Conservation (phyloP, 2,797 vertebrate genomes). For the Crenichthys baileyi region DNA sequence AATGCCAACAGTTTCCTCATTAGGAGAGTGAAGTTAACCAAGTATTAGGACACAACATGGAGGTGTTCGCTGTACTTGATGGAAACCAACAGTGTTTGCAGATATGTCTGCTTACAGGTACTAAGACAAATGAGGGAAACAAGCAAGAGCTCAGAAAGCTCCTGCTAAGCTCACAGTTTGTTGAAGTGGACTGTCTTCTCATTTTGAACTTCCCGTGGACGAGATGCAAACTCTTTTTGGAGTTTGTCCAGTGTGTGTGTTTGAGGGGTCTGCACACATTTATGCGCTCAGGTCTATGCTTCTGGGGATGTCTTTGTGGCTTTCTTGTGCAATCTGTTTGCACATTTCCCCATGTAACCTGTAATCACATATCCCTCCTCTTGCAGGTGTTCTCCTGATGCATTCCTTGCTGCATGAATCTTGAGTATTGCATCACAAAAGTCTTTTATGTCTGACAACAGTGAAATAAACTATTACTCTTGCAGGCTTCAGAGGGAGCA, state of each 20-base stretch:
- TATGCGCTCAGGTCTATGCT: slow-evolving; percentile 6
- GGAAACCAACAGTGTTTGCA: slow-evolving; percentile 15
- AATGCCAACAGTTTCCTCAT: not conserved
- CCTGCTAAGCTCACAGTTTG: slow-evolving; percentile 50
- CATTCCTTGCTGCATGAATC: slow-evolving; percentile 21
- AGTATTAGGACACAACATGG: not conserved
- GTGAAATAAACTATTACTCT: slow-evolving; percentile 43
- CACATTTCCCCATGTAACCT: slow-evolving; percentile 38
- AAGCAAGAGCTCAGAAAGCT: slow-evolving; percentile 20
- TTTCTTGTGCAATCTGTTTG: slow-evolving; percentile 44
- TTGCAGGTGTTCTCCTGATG: slow-evolving; percentile 14
- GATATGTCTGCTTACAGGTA: slow-evolving; percentile 12
- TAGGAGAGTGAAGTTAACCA: too few relatives aligned
- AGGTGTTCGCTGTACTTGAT: slow-evolving; percentile 10
- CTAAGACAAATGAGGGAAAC: slow-evolving; percentile 1
- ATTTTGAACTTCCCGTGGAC: slow-evolving; percentile 54
- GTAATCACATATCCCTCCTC: slow-evolving; percentile 19
- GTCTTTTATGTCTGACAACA: slow-evolving; percentile 43
- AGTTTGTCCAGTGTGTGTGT: slow-evolving; percentile 11
- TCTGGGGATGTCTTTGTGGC: slow-evolving; percentile 13
- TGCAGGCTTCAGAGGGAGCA: slow-evolving; percentile 14
- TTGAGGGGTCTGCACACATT: not conserved
- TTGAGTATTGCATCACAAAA: slow-evolving; percentile 20
- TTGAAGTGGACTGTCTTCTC: slow-evolving; percentile 48
- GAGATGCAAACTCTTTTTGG: slow-evolving; percentile 41